These are phyloP conservation scores for Acanthosepion lycidas DNA, from an alignment of 2,888 invertebrate genomes.

Conservation along the genomic window DNA sequence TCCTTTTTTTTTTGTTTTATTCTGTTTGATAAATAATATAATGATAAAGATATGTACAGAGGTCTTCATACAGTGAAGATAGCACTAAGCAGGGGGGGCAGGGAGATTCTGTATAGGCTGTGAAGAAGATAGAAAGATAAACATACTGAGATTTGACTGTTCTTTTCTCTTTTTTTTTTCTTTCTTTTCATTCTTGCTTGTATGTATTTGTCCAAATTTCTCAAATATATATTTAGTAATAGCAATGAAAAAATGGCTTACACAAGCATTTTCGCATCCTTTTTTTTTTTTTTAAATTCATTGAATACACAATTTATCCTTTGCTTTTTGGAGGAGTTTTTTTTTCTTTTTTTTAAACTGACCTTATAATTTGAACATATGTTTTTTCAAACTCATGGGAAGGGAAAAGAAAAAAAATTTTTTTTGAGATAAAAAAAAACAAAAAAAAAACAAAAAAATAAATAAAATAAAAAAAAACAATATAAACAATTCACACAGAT, in stretches of 20 bases:
- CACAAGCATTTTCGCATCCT: not conserved
- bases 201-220: not conserved
- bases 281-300: not conserved
- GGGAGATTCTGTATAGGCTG: not conserved
- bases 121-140: not conserved
- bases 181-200: conserved; percentile 1
- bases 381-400: not conserved
- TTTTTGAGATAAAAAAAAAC: not conserved
- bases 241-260: too few relatives aligned
- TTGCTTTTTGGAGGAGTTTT: not conserved
- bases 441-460: not conserved
- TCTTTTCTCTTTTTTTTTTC: not conserved
- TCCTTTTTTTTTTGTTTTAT: not conserved
- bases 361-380: not conserved
- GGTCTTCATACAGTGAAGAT: not conserved
- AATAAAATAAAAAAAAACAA: too few relatives aligned
- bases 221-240: not conserved
- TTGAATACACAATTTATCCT: not conserved
- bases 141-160: not conserved
- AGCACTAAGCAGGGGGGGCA: not conserved
- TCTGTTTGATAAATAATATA: conserved; percentile 5
- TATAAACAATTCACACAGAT: not conserved
- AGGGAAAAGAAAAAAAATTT: not conserved
- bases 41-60: not conserved
- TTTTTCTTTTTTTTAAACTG: not conserved